Evolutionary conservation across 1,140 invertebrate genomes (phyloP).

Genomic region (Temnothorax longispinosus): DNA sequence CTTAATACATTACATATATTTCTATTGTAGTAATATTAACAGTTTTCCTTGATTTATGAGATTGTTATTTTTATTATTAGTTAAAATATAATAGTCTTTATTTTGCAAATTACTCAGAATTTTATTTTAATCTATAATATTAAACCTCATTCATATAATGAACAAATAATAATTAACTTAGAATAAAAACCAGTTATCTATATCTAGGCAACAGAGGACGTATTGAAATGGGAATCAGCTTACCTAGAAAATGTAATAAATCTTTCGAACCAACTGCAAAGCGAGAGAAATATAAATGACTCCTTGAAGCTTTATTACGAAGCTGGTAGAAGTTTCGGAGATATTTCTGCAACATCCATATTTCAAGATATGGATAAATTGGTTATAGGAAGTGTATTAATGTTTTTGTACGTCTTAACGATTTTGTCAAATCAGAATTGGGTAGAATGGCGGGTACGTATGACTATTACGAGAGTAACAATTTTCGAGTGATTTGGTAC

Average conservation of each 20-base stretch:
- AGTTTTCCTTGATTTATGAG: background rate
- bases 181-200: conserved; percentile 10
- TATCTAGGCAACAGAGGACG: conserved; percentile 86
- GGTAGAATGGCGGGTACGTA: conserved; percentile 89
- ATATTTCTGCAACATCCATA: conserved; percentile 89
- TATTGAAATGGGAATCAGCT: conserved; percentile 89
- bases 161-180: conserved; percentile 21
- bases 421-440: conserved; percentile 91
- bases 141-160: background rate
- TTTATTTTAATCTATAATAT: background rate
- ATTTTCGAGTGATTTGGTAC: background rate
- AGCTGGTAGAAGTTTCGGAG: conserved; percentile 90
- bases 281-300: conserved; percentile 69
- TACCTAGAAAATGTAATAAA: conserved; percentile 86
- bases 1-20: background rate
- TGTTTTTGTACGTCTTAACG: conserved; percentile 91
- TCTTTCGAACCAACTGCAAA: conserved; percentile 69
- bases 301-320: conserved; percentile 87
- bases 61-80: background rate
- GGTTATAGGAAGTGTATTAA: conserved; percentile 89
- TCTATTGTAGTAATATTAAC: background rate
- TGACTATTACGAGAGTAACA: background rate
- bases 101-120: background rate
- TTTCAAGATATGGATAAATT: conserved; percentile 91
- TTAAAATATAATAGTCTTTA: background rate